Evolutionary conservation across 2,888 invertebrate species (phyloP).

Genomic region (Drosophila mulleri): DNA sequence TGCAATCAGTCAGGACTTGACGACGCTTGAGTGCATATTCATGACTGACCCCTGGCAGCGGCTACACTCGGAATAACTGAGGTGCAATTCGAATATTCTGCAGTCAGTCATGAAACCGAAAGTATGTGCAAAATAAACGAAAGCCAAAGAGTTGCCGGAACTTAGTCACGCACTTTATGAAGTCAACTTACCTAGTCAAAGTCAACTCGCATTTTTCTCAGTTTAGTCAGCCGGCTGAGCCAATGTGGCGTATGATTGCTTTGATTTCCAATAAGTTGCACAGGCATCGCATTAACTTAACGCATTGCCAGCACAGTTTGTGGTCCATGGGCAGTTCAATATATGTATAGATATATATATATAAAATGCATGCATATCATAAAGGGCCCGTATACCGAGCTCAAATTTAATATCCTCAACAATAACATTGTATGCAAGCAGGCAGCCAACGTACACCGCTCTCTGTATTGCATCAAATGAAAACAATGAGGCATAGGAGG

Average conservation of each 20-base stretch:
- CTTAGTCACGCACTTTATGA: too few relatives aligned
- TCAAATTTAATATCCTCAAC: conserved; percentile 69
- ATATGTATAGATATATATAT: neutral
- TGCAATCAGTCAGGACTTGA: conserved; percentile 62
- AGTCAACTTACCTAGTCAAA: neutral
- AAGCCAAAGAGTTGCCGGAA: too few relatives aligned
- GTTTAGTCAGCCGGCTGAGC: conserved; percentile 28
- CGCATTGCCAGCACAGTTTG: conserved; percentile 28
- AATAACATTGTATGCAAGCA: conserved; percentile 53
- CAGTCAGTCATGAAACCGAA: neutral
- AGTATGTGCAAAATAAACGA: neutral
- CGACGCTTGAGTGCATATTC: conserved; percentile 58
- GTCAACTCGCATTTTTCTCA: conserved; percentile 15
- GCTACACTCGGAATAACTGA: conserved; percentile 25
- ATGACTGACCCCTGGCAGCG: conserved; percentile 42
- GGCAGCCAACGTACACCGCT: conserved; percentile 57
- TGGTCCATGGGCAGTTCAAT: neutral
- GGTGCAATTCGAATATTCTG: neutral
- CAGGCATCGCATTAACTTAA: conserved; percentile 57
- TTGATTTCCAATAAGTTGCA: conserved; percentile 66
- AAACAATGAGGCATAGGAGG: conserved; percentile 25
- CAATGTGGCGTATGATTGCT: conserved; percentile 57
- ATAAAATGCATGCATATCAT: conserved; percentile 25
- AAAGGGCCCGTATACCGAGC: conserved; percentile 56
- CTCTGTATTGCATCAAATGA: conserved; percentile 57